A percentile compares a stretch with the other conserved stretches of the same genome.
These are phyloP conservation scores for Paralvinella palmiformis DNA, from an alignment of 1,140 invertebrate species.

Conservation along the genomic window DNA sequence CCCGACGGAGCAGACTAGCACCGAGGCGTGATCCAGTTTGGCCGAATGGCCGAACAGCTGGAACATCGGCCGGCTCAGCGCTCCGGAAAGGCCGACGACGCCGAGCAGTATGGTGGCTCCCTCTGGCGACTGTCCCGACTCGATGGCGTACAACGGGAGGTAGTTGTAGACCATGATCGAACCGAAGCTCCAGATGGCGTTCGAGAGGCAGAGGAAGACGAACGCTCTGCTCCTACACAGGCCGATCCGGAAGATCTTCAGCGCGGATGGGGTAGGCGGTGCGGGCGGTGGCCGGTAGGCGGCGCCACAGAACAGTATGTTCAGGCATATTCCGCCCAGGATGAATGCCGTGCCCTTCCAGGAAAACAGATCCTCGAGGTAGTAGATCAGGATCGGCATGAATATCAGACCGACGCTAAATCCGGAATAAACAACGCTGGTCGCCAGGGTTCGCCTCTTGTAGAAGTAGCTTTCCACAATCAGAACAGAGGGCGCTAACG, in stretches of 20 bases:
- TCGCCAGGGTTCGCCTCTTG: not conserved
- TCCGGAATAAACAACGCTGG: not conserved
- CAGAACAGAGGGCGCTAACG: constrained; percentile 1
- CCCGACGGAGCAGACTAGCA: constrained; percentile 35
- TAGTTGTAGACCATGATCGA: constrained; percentile 44
- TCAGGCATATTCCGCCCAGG: not conserved
- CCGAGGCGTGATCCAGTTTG: constrained; percentile 38
- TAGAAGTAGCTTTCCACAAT: constrained; percentile 4
- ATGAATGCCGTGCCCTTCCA: constrained; percentile 1
- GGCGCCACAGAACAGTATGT: not conserved
- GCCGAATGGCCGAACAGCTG: constrained; percentile 43
- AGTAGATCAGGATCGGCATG: not conserved
- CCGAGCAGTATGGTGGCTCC: constrained; percentile 35
- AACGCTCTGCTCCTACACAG: constrained; percentile 33
- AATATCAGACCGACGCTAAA: not conserved
- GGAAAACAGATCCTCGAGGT: not conserved
- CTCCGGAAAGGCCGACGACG: constrained; percentile 35
- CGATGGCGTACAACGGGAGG: constrained; percentile 39
- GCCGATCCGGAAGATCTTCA: too few relatives aligned
- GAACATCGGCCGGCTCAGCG: constrained; percentile 38
- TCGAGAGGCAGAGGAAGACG: constrained; percentile 38
- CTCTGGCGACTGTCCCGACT: too few relatives aligned
- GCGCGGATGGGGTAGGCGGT: too few relatives aligned
- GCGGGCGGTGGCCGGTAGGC: too few relatives aligned
- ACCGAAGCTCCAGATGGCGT: constrained; percentile 46